Conservation (phyloP, 1,140 invertebrate species). For the Drosophila seguyi region DNA sequence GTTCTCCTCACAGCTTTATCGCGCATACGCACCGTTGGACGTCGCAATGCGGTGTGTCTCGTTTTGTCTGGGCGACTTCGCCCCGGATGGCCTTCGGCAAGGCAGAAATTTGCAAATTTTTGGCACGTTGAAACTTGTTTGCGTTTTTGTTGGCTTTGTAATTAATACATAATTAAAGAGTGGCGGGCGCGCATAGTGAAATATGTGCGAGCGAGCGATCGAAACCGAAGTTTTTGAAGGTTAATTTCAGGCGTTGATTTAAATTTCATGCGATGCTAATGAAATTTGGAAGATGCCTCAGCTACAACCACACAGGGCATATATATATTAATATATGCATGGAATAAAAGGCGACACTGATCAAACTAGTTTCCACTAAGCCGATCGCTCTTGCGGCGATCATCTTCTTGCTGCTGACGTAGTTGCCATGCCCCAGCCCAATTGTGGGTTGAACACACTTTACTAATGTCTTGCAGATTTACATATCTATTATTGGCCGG, state of each 20-base stretch:
- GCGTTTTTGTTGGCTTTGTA: constrained; percentile 55
- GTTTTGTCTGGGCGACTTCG: constrained; percentile 37
- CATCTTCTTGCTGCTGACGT: constrained; percentile 34
- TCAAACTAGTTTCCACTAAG: constrained; percentile 48
- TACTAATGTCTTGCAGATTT: constrained; percentile 23
- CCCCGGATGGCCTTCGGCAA: constrained; percentile 37
- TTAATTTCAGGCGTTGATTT: constrained; percentile 61
- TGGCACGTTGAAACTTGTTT: constrained; percentile 56
- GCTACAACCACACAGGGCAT: constrained; percentile 2
- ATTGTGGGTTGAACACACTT: constrained; percentile 24
- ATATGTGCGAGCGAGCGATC: constrained; percentile 50
- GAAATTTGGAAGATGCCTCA: constrained; percentile 54
- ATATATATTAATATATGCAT: constrained; percentile 40
- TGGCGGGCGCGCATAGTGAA: constrained; percentile 59
- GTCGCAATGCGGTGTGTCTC: constrained; percentile 23
- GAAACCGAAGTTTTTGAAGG: constrained; percentile 58
- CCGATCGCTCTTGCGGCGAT: constrained; percentile 23
- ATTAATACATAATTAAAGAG: constrained; percentile 64
- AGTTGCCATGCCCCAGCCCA: constrained; percentile 36
- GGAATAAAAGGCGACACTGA: constrained; percentile 44
- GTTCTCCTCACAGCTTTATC: neutral
- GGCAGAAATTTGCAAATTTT: constrained; percentile 51
- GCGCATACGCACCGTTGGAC: constrained; percentile 39
- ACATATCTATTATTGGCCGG: constrained; percentile 22
- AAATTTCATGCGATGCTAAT: constrained; percentile 63